phyloP scores from a whole-genome alignment of 2,888 invertebrate genomes.

The Vannuccia rotundouncinata region DNA sequence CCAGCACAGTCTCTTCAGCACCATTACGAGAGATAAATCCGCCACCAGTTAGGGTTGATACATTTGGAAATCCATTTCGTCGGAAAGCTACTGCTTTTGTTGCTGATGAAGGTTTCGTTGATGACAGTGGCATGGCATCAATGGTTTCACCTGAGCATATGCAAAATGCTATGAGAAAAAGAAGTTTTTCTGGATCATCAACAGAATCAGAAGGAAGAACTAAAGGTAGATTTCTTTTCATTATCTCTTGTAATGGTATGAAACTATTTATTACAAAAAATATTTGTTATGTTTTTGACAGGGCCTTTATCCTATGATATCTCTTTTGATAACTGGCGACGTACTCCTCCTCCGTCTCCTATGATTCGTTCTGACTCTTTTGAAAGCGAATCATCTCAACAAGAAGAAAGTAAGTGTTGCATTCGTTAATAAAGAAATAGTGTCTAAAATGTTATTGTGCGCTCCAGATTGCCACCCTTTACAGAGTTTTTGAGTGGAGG shows the following conservation, averaged over 20 bases:
- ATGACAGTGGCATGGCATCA: conserved; percentile 21
- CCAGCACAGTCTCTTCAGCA: neutral
- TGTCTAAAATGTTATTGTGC: too few species aligned
- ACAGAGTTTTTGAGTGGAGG: too few species aligned
- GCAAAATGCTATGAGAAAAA: neutral
- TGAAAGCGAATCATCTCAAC: neutral
- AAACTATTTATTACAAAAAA: neutral
- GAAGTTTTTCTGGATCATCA: neutral
- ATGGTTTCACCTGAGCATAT: neutral
- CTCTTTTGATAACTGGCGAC: conserved; percentile 31
- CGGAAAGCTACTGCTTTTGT: conserved; percentile 32
- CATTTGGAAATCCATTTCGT: conserved; percentile 38
- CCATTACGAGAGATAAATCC: conserved; percentile 35
- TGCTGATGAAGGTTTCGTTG: conserved; percentile 37
- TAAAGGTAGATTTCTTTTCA: too few species aligned
- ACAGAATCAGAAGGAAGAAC: neutral
- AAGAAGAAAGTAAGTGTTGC: neutral
- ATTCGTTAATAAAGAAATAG: neutral
- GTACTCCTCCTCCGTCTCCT: conserved; percentile 19
- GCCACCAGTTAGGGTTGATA: conserved; percentile 34
- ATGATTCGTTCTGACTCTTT: neutral
- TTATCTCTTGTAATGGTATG: too few species aligned
- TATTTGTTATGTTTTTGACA: neutral
- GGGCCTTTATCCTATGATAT: conserved; percentile 29
- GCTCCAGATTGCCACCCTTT: too few species aligned